Percentiles rank a stretch among this genome's conserved stretches.
phyloP scores from a whole-genome alignment of 2,113 vertebrate genomes.

The Corythoichthys haematopterus region DNA sequence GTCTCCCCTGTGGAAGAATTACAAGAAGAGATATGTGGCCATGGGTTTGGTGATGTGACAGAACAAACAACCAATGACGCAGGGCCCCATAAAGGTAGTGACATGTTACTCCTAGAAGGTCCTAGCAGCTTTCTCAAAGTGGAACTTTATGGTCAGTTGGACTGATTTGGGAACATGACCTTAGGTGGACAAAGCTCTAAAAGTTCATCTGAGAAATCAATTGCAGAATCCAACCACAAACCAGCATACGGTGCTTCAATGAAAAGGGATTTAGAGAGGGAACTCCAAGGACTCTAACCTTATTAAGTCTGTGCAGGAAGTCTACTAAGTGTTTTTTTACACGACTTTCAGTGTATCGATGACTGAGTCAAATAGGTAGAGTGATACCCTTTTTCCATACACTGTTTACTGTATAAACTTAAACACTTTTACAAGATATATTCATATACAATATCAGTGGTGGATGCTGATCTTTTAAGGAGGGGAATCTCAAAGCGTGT shows the following conservation, averaged over 20 bases:
- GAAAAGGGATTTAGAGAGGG: conserved; percentile 13
- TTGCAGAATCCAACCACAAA: conserved; percentile 18
- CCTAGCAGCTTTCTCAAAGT: conserved; percentile 39
- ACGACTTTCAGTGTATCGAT: neutral
- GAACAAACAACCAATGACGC: conserved; percentile 5
- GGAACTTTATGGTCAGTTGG: conserved; percentile 43
- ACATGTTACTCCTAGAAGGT: conserved; percentile 35
- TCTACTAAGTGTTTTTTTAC: neutral
- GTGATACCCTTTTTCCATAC: too few relatives aligned
- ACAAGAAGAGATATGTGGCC: conserved; percentile 12
- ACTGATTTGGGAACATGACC: conserved; percentile 32
- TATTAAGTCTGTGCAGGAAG: neutral
- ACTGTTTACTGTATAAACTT: neutral
- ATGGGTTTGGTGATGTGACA: conserved; percentile 21
- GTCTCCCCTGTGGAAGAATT: conserved; percentile 11
- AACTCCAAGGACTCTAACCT: neutral
- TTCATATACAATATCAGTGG: too few relatives aligned
- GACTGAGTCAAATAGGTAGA: neutral
- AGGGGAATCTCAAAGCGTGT: too few relatives aligned
- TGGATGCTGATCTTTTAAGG: too few relatives aligned
- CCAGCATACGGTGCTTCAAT: conserved; percentile 18
- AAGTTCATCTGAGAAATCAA: conserved; percentile 13
- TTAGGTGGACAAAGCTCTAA: conserved; percentile 27
- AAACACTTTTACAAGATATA: too few relatives aligned
- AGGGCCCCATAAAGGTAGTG: conserved; percentile 1